Evolutionary conservation across 1,140 invertebrate species (phyloP), one percentile per base, ranked within the genome.

Genomic region (Mylabris phalerata): DNA sequence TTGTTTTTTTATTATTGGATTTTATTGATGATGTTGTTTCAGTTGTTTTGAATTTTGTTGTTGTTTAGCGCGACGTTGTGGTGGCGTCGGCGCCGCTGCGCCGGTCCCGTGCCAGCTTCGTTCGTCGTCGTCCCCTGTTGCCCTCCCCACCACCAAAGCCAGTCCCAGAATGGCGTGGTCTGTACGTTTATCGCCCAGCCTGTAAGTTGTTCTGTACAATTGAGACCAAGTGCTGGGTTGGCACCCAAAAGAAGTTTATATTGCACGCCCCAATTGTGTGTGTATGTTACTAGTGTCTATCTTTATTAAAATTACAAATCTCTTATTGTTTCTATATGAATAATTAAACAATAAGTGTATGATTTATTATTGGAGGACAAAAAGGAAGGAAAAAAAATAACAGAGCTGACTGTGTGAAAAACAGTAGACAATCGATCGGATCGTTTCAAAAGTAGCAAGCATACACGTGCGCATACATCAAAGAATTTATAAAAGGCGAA

Each of bases 101-200:
- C 42, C 5, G 26, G 7, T 13, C 13, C 11, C 27, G 5, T 10
- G 48, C 9, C 48, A 43, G 38, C 32, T 49, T 38, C 60, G 32
- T 32, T 5, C 55, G 55, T 45, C 42, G 42, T 40, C 57, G 60
- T 9, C 45, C 9, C 6, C 27, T 9, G 48, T 11, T 52, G 26
- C 59, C 46, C 56, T 44, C 49, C 60, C 65, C 67, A 62, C 65
- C 69, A 65, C 60, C 59, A 59, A 69, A 70, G 70, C 63, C 68
- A 68, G 67, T 68, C 70, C 67, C 67, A 67, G 66, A 68, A 67
- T 72, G 71, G 71, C 71, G 70, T 72, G 71, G 71, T 72, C 66
- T 72, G 66, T 54, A 66, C 62, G 57, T 62, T 61, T 50, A 60
- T 71, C 61, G 71, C 65, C 71, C 71, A 65, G 69, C 70, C 67